Conservation (phyloP, 2,888 invertebrate species). For the Acanthoscelides obtectus region DNA sequence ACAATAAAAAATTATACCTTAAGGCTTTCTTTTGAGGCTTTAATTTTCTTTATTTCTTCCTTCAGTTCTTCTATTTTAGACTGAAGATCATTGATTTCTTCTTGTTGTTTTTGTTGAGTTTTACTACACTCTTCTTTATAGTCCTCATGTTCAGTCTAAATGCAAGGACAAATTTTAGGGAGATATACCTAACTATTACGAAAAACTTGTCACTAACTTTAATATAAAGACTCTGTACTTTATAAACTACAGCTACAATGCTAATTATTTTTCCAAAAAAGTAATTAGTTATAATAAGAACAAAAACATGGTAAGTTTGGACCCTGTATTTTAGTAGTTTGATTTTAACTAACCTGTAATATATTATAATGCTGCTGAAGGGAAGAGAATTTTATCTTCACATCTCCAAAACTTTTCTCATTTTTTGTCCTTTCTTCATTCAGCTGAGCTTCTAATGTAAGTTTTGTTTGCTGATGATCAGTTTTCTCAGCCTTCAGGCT, state of each 20-base stretch:
- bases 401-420: conserved; percentile 50
- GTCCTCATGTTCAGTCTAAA: conserved; percentile 52
- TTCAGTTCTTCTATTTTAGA: conserved; percentile 48
- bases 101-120: conserved; percentile 47
- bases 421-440: conserved; percentile 50
- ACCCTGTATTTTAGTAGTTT: neutral
- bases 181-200: no score
- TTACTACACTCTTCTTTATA: conserved; percentile 50
- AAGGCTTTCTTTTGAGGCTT: conserved; percentile 41
- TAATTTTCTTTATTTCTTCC: conserved; percentile 48
- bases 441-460: conserved; percentile 47
- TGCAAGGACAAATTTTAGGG: no score
- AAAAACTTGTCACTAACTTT: no score
- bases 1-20: conserved; percentile 41
- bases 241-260: no score
- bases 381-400: conserved; percentile 51
- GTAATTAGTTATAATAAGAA: no score
- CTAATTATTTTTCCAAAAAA: no score
- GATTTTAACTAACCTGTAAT: conserved; percentile 27
- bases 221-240: no score
- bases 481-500: conserved; percentile 53
- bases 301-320: neutral
- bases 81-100: conserved; percentile 49
- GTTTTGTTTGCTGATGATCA: conserved; percentile 51
- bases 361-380: conserved; percentile 54